Evolutionary conservation across 1,140 invertebrate species (phyloP).

Genomic region (Hermatobates lingyangjiaoensis): DNA sequence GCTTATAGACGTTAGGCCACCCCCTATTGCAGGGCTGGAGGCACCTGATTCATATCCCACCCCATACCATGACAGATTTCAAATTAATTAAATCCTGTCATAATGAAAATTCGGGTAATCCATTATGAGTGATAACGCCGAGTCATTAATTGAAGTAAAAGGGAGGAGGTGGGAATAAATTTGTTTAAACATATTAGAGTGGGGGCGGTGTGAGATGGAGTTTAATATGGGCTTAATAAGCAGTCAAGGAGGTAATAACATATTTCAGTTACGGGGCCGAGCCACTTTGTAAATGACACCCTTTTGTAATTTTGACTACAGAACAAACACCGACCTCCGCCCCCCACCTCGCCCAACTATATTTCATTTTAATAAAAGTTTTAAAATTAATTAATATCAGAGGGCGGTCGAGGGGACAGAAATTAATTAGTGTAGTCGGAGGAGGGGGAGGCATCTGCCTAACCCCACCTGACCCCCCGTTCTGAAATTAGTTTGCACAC

Average conservation of each 20-base stretch:
- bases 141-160: too few relatives aligned
- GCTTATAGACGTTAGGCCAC: too few relatives aligned
- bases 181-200: too few relatives aligned
- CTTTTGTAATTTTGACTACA: slow-evolving; percentile 12
- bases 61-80: too few relatives aligned
- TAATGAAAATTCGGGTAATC: too few relatives aligned
- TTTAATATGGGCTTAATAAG: slow-evolving; percentile 15
- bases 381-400: slow-evolving; percentile 15
- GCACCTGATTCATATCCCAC: too few relatives aligned
- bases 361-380: slow-evolving; percentile 17
- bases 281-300: slow-evolving; percentile 13
- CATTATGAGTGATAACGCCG: too few relatives aligned
- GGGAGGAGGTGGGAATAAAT: too few relatives aligned
- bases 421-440: slow-evolving; percentile 11
- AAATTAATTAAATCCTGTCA: too few relatives aligned
- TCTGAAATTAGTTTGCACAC: slow-evolving; percentile 13
- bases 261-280: slow-evolving; percentile 8
- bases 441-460: slow-evolving; percentile 3
- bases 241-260: slow-evolving; percentile 15
- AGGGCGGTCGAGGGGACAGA: slow-evolving; percentile 3
- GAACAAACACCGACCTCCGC: slow-evolving; percentile 10
- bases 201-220: slow-evolving; percentile 1
- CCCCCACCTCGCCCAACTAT: slow-evolving; percentile 5
- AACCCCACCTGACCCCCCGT: neutral
- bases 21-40: too few relatives aligned